phyloP scores from a whole-genome alignment of 2,888 invertebrate species.

The Epinotia brunnichana region DNA sequence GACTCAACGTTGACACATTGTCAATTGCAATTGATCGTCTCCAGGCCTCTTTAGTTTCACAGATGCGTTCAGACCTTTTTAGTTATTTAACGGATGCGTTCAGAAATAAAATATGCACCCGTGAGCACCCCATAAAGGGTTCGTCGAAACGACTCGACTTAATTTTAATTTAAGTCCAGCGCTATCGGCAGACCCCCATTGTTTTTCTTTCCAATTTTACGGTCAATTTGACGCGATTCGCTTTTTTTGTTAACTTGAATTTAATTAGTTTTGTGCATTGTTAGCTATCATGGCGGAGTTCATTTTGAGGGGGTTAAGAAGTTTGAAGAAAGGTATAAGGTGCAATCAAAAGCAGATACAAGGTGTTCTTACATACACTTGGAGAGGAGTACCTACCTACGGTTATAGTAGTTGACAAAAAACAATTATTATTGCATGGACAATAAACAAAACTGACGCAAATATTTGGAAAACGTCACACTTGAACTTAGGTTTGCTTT shows the following conservation, averaged over 20 bases:
- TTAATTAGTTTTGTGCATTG: slow-evolving; percentile 73
- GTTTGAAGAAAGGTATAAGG: not conserved
- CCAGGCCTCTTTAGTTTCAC: not conserved
- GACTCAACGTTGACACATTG: too few species aligned
- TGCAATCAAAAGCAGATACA: not conserved
- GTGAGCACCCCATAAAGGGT: slow-evolving; percentile 74
- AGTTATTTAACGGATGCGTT: slow-evolving; percentile 13
- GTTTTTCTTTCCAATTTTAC: slow-evolving; percentile 83
- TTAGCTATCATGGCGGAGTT: slow-evolving; percentile 38
- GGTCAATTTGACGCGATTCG: slow-evolving; percentile 82
- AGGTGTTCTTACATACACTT: too few species aligned
- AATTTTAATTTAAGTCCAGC: slow-evolving; percentile 82
- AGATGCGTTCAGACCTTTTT: too few species aligned
- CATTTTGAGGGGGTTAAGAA: slow-evolving; percentile 5
- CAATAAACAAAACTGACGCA: too few species aligned
- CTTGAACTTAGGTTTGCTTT: too few species aligned
- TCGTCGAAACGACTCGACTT: slow-evolving; percentile 79
- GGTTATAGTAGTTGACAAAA: too few species aligned
- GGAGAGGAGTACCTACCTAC: too few species aligned
- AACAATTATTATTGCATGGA: too few species aligned
- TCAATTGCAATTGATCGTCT: too few species aligned
- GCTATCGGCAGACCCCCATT: slow-evolving; percentile 79
- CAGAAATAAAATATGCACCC: slow-evolving; percentile 42
- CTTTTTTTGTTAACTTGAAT: slow-evolving; percentile 79
- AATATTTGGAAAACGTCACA: too few species aligned